These are phyloP conservation scores for Cromileptes altivelis DNA, from an alignment of 2,113 vertebrate species.

Conservation along the genomic window DNA sequence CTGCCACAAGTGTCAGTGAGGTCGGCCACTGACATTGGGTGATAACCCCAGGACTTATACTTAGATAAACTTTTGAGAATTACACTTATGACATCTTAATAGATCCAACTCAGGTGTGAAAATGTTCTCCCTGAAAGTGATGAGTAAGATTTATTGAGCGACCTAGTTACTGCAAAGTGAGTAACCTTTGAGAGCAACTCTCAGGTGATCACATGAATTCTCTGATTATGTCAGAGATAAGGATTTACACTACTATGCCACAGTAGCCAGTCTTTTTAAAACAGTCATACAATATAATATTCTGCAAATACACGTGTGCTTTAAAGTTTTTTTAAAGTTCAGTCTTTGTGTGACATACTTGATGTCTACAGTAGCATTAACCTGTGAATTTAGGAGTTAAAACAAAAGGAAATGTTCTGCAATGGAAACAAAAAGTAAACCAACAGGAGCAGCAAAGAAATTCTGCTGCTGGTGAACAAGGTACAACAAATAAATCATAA, in stretches of 20 bases:
- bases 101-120: not conserved
- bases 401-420: not conserved
- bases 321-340: not conserved
- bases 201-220: not conserved
- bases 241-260: not conserved
- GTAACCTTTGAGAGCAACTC: no score
- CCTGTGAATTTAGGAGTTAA: not conserved
- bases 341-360: not conserved
- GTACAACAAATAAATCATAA: no score
- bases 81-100: not conserved
- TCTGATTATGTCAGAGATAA: no score
- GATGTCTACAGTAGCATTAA: not conserved
- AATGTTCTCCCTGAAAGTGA: not conserved
- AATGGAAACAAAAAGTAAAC: not conserved
- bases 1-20: not conserved
- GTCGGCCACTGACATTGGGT: not conserved
- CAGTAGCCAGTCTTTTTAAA: not conserved
- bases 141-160: not conserved
- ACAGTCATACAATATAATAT: not conserved
- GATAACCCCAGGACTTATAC: not conserved
- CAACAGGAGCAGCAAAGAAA: not conserved
- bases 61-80: not conserved
- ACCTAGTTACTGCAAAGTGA: not conserved
- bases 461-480: not conserved
- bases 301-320: not conserved